These are phyloP conservation scores for Metopia argyrocephala DNA, from an alignment of 2,888 invertebrate genomes.

Conservation along the genomic window DNA sequence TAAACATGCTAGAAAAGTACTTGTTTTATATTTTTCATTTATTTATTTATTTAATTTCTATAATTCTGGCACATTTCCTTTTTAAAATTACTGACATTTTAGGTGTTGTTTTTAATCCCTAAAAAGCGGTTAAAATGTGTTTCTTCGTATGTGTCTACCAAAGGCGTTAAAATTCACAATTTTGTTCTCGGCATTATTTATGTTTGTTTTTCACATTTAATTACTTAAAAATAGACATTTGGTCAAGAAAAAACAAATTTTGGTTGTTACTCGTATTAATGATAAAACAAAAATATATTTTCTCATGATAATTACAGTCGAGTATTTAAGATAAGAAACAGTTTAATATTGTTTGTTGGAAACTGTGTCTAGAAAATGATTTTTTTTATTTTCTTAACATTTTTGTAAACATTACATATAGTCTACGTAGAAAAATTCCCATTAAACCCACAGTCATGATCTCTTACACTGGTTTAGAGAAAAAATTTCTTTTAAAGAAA, in stretches of 20 bases:
- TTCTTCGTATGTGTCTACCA: constrained; percentile 45
- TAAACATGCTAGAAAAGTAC: constrained; percentile 45
- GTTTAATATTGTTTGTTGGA: not conserved
- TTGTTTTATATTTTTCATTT: constrained; percentile 29
- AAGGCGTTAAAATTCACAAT: constrained; percentile 64
- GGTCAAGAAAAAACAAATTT: constrained; percentile 49
- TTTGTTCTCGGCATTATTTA: constrained; percentile 28
- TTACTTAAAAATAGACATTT: constrained; percentile 51
- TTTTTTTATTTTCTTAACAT: not conserved
- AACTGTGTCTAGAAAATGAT: not conserved
- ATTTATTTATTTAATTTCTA: constrained; percentile 13
- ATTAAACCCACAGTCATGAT: too few species aligned
- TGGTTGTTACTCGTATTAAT: constrained; percentile 14
- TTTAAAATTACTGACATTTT: not conserved
- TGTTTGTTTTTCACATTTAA: constrained; percentile 37
- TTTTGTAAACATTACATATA: too few species aligned
- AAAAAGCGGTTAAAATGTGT: constrained; percentile 50
- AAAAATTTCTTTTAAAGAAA: too few species aligned
- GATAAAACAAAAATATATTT: constrained; percentile 5
- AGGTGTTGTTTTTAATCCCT: constrained; percentile 22
- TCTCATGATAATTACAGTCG: constrained; percentile 40
- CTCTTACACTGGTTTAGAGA: too few species aligned
- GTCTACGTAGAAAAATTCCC: too few species aligned
- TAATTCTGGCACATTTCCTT: constrained; percentile 7
- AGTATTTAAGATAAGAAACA: not conserved